Conservation (phyloP, 2,113 vertebrate species). For the Notothenia rossii region DNA sequence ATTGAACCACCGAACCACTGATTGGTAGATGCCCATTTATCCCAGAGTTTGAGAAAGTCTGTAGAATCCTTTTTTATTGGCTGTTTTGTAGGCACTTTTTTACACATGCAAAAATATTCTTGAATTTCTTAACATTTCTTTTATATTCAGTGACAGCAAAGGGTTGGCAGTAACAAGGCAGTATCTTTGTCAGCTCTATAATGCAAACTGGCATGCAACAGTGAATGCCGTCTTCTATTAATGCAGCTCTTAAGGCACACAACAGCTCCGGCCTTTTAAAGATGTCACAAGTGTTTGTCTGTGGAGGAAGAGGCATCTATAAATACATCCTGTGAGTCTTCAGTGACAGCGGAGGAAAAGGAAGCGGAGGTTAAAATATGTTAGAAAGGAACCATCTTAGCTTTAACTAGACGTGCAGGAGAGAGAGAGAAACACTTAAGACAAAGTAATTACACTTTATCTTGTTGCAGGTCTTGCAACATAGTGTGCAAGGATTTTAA, state of each 20-base stretch:
- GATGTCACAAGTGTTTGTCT: conserved; percentile 50
- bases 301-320: conserved; percentile 53
- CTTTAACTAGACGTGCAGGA: conserved; percentile 6
- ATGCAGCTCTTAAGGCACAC: conserved; percentile 9
- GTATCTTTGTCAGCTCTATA: not conserved
- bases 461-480: not conserved
- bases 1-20: too few relatives aligned
- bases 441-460: not conserved
- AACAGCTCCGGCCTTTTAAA: conserved; percentile 27
- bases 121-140: not conserved
- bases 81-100: not conserved
- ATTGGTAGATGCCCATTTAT: too few relatives aligned
- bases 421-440: not conserved
- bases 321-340: conserved; percentile 63
- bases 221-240: conserved; percentile 21
- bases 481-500: not conserved
- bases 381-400: conserved; percentile 4
- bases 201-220: conserved; percentile 7
- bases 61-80: not conserved
- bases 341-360: conserved; percentile 49
- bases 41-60: not conserved
- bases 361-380: conserved; percentile 51
- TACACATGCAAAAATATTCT: not conserved
- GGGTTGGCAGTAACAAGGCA: not conserved
- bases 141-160: not conserved